Base-by-base conservation (phyloP, 2,113 vertebrate species). In the Thalassoma bifasciatum region DNA sequence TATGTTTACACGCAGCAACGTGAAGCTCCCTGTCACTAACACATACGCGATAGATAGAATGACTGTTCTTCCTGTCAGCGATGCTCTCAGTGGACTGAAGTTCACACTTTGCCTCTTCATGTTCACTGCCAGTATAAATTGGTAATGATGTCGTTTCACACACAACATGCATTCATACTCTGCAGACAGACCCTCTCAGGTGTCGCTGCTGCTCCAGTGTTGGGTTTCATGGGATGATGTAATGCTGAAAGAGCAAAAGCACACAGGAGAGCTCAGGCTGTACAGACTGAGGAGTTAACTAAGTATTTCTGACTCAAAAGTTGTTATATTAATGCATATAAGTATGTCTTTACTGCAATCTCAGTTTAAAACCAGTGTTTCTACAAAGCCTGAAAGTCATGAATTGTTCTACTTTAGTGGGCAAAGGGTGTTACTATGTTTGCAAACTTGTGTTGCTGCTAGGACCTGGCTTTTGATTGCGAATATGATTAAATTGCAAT, bases 71-170 rank as follows among this genome's bases (percentile, higher is more conserved):
- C 77, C 13, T 7, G 17, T 69, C 51, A 37, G 2, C 10, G 10
- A 21, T 21, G 5, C 50, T 52, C 34, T 22, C 5, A 57, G 8
- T 6, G n/a, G 26, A 38, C 50, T 12, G 6, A 24, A 1, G 47
- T 56, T 64, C 42, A 46, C 60, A 37, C 23, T 54, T n/a, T 22
- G 21, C 34, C 65, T 57, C 14, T 66, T 26, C 0, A 0, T 50
- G 26, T 16, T 14, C 37, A 2, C n/a, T 58, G 24, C 26, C 51
- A 44, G 6, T 23, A 75, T 67, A 37, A 77, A 75, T 62, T 64
- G 22, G 42, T 85, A 66, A 77, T 62, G 69, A 9, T 75, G 69
- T 40, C 66, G 69, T 63, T 52, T 38, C 34, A 63, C 66, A 72
- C 65, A 0, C 36, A 2, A 0, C 36, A 4, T 38, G 26, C 61